These are phyloP conservation scores for Poecilia gillii DNA, from an alignment of 2,797 vertebrate species.

Conservation along the genomic window DNA sequence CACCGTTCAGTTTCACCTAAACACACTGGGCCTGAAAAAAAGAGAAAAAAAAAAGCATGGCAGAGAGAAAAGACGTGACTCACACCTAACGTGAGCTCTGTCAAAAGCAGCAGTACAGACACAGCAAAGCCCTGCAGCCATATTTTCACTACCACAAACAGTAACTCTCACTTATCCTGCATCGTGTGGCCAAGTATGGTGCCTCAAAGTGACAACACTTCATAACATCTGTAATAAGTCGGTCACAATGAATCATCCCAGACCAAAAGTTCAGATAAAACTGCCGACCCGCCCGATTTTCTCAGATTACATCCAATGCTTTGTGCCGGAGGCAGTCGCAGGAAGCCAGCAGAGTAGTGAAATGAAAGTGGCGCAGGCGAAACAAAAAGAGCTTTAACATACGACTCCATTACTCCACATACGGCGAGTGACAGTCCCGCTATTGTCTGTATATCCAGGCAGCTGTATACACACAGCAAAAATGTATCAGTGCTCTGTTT, in stretches of 20 bases:
- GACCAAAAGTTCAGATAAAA: constrained; percentile 26
- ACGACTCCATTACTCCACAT: constrained; percentile 38
- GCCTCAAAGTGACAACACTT: constrained; percentile 10
- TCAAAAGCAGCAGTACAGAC: constrained; percentile 24
- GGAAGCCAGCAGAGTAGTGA: constrained; percentile 12
- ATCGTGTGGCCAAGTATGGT: not conserved
- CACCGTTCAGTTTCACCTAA: too few relatives aligned
- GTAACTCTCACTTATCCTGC: not conserved
- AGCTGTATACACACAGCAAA: constrained; percentile 76
- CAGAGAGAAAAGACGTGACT: constrained; percentile 32
- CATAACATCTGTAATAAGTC: not conserved
- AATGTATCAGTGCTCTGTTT: constrained; percentile 78
- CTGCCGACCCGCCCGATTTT: constrained; percentile 50
- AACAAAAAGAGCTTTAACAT: constrained; percentile 17
- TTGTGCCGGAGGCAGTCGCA: constrained; percentile 3
- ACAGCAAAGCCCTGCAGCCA: not conserved
- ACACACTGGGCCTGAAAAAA: not conserved
- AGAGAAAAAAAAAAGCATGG: not conserved
- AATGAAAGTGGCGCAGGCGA: not conserved
- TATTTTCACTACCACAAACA: not conserved
- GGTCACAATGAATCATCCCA: constrained; percentile 34
- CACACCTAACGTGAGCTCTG: constrained; percentile 1
- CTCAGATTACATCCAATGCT: constrained; percentile 61
- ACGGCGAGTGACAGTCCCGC: constrained; percentile 51
- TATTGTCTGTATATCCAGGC: constrained; percentile 72